Evolutionary conservation across 1,140 invertebrate genomes (phyloP), one percentile per base, ranked within the genome.

Genomic region (Cotesia typhae): DNA sequence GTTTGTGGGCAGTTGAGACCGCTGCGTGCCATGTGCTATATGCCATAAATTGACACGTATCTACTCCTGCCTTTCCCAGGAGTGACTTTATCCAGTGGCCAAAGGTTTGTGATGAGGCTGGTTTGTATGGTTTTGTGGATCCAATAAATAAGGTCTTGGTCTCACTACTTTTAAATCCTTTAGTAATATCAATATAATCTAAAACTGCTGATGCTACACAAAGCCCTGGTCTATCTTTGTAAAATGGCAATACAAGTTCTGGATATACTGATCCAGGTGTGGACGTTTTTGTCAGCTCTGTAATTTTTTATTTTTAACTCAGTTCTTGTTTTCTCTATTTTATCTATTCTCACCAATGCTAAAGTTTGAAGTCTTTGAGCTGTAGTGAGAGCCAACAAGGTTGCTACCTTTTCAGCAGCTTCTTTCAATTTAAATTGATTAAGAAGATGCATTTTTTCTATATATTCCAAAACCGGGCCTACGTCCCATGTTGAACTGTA

Each of bases 21-120:
- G 67, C 37, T 35, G 67, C 67, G 41, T 70, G 67, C 9, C 57
- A 10, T 10, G 17, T 28, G 37, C 67, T 70, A 20, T 60, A 61
- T 4, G 67, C 55, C 0, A 0, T 61, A 38, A 60, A 70, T 4
- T 38, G 20, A 37, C 4, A 28, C 1, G 55, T 59, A 14, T 60
- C 67, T 47, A 70, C 60, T 38, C 67, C 55, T 60, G 55, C 55
- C 37, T 70, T 61, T 60, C 9, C 57, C 4, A 70, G 12, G 7
- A 70, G 38, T 4, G 53, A 20, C 37, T 61, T 70, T n/a, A 70
- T 59, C 67, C 67, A 70, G 37, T 61, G 67, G 9, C 28, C 59
- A 0, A 60, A 12, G 4, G 67, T 70, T 47, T 70, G 55, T 17
- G 55, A 14, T 6, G 35, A 47, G 9, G 57, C 67, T 7, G 35